These are phyloP conservation scores for Oncopodura yosiiana DNA, from an alignment of 1,140 invertebrate species.

Conservation along the genomic window DNA sequence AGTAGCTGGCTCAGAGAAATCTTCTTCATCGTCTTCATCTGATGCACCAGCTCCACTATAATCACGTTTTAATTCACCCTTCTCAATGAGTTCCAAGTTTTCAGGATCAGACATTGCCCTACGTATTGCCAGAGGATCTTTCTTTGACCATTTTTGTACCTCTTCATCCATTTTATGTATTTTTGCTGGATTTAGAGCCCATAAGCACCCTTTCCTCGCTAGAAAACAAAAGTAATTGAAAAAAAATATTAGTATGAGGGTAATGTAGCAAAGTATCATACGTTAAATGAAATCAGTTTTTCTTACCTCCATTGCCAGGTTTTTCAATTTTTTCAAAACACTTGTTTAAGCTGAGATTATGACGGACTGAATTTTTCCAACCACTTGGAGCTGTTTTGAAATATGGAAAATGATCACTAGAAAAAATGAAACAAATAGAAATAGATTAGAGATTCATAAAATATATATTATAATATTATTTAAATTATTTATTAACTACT, in stretches of 20 bases:
- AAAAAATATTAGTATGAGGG: background rate
- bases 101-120: constrained; percentile 86
- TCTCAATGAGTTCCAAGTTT: constrained; percentile 64
- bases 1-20: constrained; percentile 38
- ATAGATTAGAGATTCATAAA: constrained; percentile 19
- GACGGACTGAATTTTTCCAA: constrained; percentile 95
- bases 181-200: constrained; percentile 92
- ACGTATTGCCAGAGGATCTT: constrained; percentile 65
- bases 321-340: constrained; percentile 97
- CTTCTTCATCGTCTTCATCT: constrained; percentile 44
- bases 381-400: constrained; percentile 94
- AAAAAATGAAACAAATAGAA: constrained; percentile 45
- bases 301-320: constrained; percentile 49
- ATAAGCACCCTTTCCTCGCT: constrained; percentile 63
- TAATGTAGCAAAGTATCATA: too few relatives aligned
- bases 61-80: constrained; percentile 70
- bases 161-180: constrained; percentile 95
- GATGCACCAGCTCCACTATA: constrained; percentile 43
- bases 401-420: constrained; percentile 91
- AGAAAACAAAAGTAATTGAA: constrained; percentile 22
- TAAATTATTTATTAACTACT: constrained; percentile 8
- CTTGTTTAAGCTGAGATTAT: constrained; percentile 92
- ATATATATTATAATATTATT: constrained; percentile 15
- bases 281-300: too few relatives aligned
- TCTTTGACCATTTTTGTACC: constrained; percentile 89